Evolutionary conservation across 2,888 invertebrate species (phyloP), one percentile per base, ranked within the genome.

Genomic region (Iphiclides podalirius): DNA sequence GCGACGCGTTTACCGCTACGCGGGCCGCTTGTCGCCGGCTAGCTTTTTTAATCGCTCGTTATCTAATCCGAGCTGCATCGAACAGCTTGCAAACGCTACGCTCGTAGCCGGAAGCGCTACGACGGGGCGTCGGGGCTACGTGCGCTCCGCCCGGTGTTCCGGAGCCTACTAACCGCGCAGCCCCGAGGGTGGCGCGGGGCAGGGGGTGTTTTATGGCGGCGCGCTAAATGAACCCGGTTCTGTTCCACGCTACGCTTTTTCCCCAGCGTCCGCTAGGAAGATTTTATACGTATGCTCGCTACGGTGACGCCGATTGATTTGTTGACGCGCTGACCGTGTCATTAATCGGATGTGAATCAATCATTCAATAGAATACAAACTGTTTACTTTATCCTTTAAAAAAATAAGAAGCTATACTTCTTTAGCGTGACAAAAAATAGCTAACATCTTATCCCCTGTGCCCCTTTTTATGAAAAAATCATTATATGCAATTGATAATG

Each of bases 191-290:
- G 17, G 34, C 31, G n/a, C 11, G 28, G 26, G 46, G 39, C 20
- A 39, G 23, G 13, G 46, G 39, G 37, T 46, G 34, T 46, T 46
- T 39, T 39, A 46, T 46, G 14, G 33, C 34, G 23, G 23, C 15
- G 33, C 37, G 28, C 46, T 34, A 39, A 46, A 39, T 46, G 46
- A 39, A 46, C 39, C 34, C 34, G 46, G 33, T 46, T 46, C 39
- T 39, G 39, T 46, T 46, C 37, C 20, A n/a, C 15, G 33, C 23
- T 23, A 38, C 31, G 31, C 31, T 31, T 31, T 31, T 31, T 31
- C 31, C 31, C 11, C 6, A 11, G 11, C 31, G 31, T 11, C 4
- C n/a, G 3, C 38, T 23, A 11, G 26, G 9, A 2, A 3, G 16
- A n/a, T 36, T 17, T 16, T 11, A 23, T 14, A 37, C n/a, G n/a